Percentiles rank a stretch among this genome's conserved stretches.
These are phyloP conservation scores for Anoplopoma fimbria DNA, from an alignment of 2,113 vertebrate species.

Conservation along the genomic window DNA sequence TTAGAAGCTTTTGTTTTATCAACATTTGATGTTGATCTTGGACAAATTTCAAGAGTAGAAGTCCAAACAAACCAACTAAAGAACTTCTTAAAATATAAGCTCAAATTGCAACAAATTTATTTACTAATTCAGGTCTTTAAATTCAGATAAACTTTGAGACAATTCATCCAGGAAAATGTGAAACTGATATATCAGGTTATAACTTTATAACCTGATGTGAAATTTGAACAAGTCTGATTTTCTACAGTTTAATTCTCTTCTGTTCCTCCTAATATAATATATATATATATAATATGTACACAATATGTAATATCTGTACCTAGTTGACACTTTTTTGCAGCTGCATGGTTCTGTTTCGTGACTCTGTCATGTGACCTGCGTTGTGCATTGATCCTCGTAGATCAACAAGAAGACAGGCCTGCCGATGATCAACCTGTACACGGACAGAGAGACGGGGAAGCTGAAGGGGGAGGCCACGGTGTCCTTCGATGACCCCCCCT, in stretches of 20 bases:
- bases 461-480: conserved; percentile 93
- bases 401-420: conserved; percentile 93
- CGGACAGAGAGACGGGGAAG: conserved; percentile 91
- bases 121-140: background rate
- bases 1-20: no score
- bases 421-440: conserved; percentile 96
- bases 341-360: no score
- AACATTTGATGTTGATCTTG: no score
- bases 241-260: no score
- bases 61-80: no score
- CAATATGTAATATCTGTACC: no score
- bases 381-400: conserved; percentile 61
- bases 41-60: no score
- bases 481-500: conserved; percentile 93
- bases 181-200: background rate
- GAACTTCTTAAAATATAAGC: background rate
- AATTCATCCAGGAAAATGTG: background rate
- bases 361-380: no score
- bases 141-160: conserved; percentile 1
- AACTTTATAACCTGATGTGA: no score
- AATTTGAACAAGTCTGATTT: background rate
- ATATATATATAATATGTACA: no score
- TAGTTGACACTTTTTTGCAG: no score
- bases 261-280: background rate
- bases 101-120: background rate